Evolutionary conservation across 2,888 invertebrate species (phyloP), one percentile per base, ranked within the genome.

Genomic region (Teleogryllus oceanicus): DNA sequence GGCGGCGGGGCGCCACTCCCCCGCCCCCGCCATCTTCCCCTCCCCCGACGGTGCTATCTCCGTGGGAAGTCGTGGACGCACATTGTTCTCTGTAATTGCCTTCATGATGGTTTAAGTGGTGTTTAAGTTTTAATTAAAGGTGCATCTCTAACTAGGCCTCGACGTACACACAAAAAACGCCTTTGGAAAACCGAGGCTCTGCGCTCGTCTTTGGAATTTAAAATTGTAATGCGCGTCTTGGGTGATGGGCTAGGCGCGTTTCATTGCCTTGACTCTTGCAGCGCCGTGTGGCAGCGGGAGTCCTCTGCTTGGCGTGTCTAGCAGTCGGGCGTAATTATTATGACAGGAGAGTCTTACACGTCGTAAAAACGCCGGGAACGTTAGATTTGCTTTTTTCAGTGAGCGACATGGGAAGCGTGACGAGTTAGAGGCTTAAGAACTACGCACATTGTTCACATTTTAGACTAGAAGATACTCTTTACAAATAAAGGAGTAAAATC

Each of bases 61-160:
- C n/a, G 62, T 62, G 62, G 62, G 62, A 62, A 62, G 62, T 62
- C 62, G n/a, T 13, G 16, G 62, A 62, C 62, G 62, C 62, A 18
- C 62, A 62, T 62, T 62, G 62, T 62, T 62, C 62, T 62, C 62
- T n/a, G 62, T 62, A 62, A 62, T 62, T 62, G 62, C 62, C n/a
- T 62, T 62, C 62, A 62, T 62, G 62, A 62, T 62, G 62, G 62
- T 62, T 62, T 62, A 62, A 62, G 62, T 62, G 62, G 62, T 62
- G 62, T 62, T 62, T 62, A 62, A 62, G 62, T 62, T 62, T 62
- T 62, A 62, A 62, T 62, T 62, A 62, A 62, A 62, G 62, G 62
- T 62, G 62, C 62, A 62, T 62, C 62, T 62, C 62, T 62, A 62
- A 62, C 62, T 62, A 62, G 62, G 62, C 62, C 62, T 62, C 62